Evolutionary conservation across 2,888 invertebrate species (phyloP), one percentile per base, ranked within the genome.

Genomic region (Carpatolechia fugitivella): DNA sequence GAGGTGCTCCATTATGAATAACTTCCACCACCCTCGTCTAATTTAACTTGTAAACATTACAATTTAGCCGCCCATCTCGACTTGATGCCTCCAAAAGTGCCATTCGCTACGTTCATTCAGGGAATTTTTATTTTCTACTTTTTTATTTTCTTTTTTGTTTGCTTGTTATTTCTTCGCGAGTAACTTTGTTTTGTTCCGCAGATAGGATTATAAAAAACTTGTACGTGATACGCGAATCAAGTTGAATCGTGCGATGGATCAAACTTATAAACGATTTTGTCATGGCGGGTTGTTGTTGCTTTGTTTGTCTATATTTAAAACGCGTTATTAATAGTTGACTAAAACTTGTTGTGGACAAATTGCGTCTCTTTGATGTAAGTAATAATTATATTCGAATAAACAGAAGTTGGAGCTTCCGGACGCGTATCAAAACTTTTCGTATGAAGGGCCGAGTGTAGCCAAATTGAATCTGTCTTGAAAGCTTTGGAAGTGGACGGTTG

Each of bases 21-120:
- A 82, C 78, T 80, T 78, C 74, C 72, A 74, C 70, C 70, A 72
- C 74, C 76, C 78, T 80, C 82, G 77, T 82, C 84, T 84, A 83
- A 85, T 85, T 85, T 85, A 85, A 85, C 85, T 85, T 84, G 85
- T 85, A 84, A 85, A 84, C 85, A 83, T 85, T 82, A 85, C 82
- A 82, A 85, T 85, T 85, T 81, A 83, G 80, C 65, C 79, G 72
- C 75, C 80, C 80, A 82, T 80, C 78, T 77, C 82, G 76, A 76
- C 76, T 82, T 82, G 83, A 82, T 81, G 80, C 78, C 72, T 78
- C 76, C 72, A 64, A 80, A 82, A 82, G 79, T 80, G 80, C 81
- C 79, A 81, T 82, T 81, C 75, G 69, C 75, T 72, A 78, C 79
- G 77, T 80, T 80, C 76, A 79, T 79, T 76, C 71, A 71, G 61